Evolutionary conservation across 2,113 vertebrate species (phyloP).

Genomic region (Apeltes quadracus): DNA sequence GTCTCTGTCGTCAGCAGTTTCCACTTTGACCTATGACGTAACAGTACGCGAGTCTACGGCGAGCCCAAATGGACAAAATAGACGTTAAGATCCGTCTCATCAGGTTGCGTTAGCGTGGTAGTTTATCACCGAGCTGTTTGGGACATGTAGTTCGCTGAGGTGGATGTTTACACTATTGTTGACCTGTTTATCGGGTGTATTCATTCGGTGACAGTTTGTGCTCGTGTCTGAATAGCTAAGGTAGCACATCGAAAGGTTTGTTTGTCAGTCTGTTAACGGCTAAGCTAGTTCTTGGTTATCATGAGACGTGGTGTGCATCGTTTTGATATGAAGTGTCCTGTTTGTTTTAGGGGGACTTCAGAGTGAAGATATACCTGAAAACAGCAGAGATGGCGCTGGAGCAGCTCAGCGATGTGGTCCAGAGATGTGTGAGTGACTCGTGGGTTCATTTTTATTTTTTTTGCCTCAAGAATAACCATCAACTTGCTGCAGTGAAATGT

Average conservation of each 20-base stretch:
- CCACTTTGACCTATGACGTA: conserved; percentile 68
- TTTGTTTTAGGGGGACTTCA: conserved; percentile 22
- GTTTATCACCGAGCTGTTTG: background rate
- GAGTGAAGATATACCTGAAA: conserved; percentile 15
- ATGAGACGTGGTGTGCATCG: background rate
- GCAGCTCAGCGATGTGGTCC: conserved; percentile 89
- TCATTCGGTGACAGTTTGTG: accelerated
- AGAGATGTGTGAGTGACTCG: conserved; percentile 91
- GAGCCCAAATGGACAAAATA: conserved; percentile 13
- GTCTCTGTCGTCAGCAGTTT: conserved; percentile 14
- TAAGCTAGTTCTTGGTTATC: conserved; percentile 24
- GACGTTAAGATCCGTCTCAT: accelerated
- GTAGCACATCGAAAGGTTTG: too few species aligned
- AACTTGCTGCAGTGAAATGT: background rate
- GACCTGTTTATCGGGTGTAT: background rate
- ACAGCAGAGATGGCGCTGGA: conserved; percentile 86
- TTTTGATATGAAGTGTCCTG: conserved; percentile 4
- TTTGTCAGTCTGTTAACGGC: background rate
- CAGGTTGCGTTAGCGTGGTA: background rate
- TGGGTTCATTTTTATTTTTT: background rate
- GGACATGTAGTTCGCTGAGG: background rate
- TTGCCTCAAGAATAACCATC: background rate
- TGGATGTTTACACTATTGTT: background rate
- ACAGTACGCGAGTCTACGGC: conserved; percentile 54
- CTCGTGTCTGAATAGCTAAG: background rate